Conservation (phyloP, 2,113 vertebrate species). For the Miniopterus natalensis region DNA sequence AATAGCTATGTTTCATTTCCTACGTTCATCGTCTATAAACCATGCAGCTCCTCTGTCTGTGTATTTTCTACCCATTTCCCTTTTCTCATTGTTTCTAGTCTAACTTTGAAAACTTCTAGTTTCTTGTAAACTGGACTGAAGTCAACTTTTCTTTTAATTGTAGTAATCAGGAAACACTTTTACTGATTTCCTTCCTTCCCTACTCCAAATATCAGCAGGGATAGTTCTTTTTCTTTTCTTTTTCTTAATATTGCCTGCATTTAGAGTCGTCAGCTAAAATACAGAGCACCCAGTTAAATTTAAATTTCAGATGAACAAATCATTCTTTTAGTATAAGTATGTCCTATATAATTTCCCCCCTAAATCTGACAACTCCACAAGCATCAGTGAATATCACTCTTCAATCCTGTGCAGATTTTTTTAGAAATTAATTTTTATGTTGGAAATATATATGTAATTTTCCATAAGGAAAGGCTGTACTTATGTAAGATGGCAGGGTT, state of each 20-base stretch:
- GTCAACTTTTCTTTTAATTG: not conserved
- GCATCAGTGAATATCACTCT: not conserved
- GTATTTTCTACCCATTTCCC: not conserved
- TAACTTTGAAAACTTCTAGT: not conserved
- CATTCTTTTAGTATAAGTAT: not conserved
- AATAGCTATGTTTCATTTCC: not conserved
- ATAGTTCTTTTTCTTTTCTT: not conserved
- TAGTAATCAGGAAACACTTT: not conserved
- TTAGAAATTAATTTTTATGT: conserved; percentile 32
- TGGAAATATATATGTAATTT: not conserved
- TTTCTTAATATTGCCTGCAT: not conserved
- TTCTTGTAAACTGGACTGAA: not conserved
- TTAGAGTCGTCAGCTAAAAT: not conserved
- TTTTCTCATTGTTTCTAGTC: not conserved
- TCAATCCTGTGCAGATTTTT: not conserved
- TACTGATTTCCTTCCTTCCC: not conserved
- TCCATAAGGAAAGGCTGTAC: not conserved
- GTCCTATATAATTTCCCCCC: not conserved
- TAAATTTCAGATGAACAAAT: conserved; percentile 18
- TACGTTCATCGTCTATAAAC: not conserved
- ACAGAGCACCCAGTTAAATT: not conserved
- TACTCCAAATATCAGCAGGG: not conserved
- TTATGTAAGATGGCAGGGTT: not conserved
- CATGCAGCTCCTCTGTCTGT: no score
- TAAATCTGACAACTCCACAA: not conserved